Base-by-base conservation (phyloP, 53 echinoderm and acorn worm species). In the Holothuria leucospilota region DNA sequence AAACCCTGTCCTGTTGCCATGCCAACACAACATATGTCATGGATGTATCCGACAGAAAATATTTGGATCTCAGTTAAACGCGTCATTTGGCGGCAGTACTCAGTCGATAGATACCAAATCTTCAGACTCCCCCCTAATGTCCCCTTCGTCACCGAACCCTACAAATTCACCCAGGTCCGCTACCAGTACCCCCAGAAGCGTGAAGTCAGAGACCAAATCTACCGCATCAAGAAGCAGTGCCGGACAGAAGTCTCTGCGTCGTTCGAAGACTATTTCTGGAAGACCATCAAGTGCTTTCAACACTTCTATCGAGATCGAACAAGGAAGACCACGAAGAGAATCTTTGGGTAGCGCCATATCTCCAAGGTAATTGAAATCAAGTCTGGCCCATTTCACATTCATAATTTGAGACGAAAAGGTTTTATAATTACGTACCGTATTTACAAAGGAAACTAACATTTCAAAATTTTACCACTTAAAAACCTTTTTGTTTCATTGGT, bases 11-110 rank as follows among this genome's bases (percentile, higher is more conserved):
- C 84, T 92, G 68, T 88, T 98, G 34, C 99, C 99, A 53, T 98
- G 99, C 87, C 93, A 98, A 58, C 99, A 98, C 85, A 98, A 98
- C 69, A 90, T 98, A 29, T 98, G 99, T 84, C 99, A 98, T 59
- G 88, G 86, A 64, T 98, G 99, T 72, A 95, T 95, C 61, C 92
- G 91, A 74, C 89, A 93, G 41, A 87, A 86, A 84, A 86, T 91
- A 73, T 62, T 86, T 49, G 86, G 88, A 59, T 71, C 27, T 66
- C 26, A 6, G 27, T 71, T 86, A 75, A 81, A 89, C 67, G 41
- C 68, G 20, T 53, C 78, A 70, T 67, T 81, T 84, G 68, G 42
- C n/a, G 80, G 82, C 59, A 81, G 86, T 39, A 86, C 85, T 77
- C 88, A 77, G 14, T 85, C 86, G 20, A 66, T 56, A 39, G 87